Evolutionary conservation across 2,797 vertebrate species (phyloP), one percentile per base, ranked within the genome.

Genomic region (Typhlichthys eigenmanni): DNA sequence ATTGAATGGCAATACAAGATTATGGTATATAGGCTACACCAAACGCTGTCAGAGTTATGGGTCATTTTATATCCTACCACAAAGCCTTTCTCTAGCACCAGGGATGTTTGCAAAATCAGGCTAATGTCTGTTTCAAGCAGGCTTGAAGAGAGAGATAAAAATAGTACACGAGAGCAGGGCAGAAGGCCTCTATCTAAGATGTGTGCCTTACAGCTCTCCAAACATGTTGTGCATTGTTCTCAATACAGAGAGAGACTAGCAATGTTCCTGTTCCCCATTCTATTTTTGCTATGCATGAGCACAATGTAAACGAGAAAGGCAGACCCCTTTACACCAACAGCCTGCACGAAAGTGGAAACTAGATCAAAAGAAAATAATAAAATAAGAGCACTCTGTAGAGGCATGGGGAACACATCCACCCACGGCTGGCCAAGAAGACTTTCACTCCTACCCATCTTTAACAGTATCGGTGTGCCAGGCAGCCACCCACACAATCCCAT

Each of bases 371-470:
- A 2, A 32, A 0, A 2, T 45, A 51, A 51, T 19, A 54, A 53
- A 38, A 46, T 24, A 13, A 43, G 19, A 32, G 11, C 38, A 43
- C 38, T 43, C 38, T 43, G 38, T 48, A 16, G 55, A 10, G 38
- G 0, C 14, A 49, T 5, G 9, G 5, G 59, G n/a, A 8, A 13
- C 47, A 48, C 32, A 70, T 47, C 48, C 16, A 62, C 29, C 43
- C 10, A 68, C 19, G 70, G 46, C 54, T 57, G 43, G 49, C 51
- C 24, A 52, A 52, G 14, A 14, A 60, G 57, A 58, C 56, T 68
- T 64, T 74, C 43, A 69, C 64, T 80, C 74, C 73, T 29, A 78
- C 80, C 62, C 77, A 80, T 60, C 50, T 64, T 59, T 60, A 3
- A 29, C 52, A 24, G 45, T 71, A 71, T 52, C 38, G 47, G 19